Percentiles rank a stretch among this genome's conserved stretches.
These are phyloP conservation scores for Metellina segmentata DNA, from an alignment of 2,888 invertebrate species.

Conservation along the genomic window DNA sequence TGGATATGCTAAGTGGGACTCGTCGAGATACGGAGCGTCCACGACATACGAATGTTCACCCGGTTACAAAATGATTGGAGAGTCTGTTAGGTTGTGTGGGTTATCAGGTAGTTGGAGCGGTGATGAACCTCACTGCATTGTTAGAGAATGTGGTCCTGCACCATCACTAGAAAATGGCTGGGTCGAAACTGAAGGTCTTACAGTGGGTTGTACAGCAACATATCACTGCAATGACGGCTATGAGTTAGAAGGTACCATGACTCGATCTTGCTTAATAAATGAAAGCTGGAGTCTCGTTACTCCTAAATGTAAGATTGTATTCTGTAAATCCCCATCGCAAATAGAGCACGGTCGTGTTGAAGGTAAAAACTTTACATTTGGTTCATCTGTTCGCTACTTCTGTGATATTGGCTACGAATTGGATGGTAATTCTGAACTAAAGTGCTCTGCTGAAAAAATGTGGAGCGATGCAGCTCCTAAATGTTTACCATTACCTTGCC, in stretches of 20 bases:
- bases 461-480: conserved; percentile 79
- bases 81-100: conserved; percentile 70
- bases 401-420: conserved; percentile 76
- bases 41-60: conserved; percentile 70
- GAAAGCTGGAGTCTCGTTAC: conserved; percentile 76
- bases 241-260: conserved; percentile 72
- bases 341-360: conserved; percentile 70
- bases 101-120: conserved; percentile 76
- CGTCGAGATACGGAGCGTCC: conserved; percentile 67
- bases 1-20: conserved; percentile 72
- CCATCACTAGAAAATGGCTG: conserved; percentile 56
- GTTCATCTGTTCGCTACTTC: conserved; percentile 72
- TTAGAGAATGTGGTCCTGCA: conserved; percentile 59
- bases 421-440: conserved; percentile 48
- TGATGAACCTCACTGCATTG: conserved; percentile 72
- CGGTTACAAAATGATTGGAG: conserved; percentile 76
- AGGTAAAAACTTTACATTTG: conserved; percentile 42
- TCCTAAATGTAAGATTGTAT: conserved; percentile 75
- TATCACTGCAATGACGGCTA: conserved; percentile 77
- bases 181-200: conserved; percentile 63
- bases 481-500: conserved; percentile 71
- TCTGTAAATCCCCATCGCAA: conserved; percentile 67
- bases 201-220: conserved; percentile 68
- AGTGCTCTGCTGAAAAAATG: conserved; percentile 79
- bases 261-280: conserved; percentile 74